Percentiles rank a stretch among this genome's conserved stretches.
phyloP scores from a whole-genome alignment of 2,797 vertebrate species.

The Lateolabrax maculatus region DNA sequence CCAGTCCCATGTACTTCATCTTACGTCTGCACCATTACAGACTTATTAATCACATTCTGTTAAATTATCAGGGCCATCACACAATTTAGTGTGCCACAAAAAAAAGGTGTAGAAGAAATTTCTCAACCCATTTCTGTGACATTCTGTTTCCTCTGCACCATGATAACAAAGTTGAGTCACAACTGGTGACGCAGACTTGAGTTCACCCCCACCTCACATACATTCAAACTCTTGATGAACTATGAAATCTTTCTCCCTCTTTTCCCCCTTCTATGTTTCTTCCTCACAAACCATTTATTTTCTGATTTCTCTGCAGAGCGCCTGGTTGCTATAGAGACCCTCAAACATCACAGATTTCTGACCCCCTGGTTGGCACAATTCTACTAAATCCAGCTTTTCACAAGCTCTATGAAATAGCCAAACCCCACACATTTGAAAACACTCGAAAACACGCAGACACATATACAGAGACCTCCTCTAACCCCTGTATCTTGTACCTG shows the following conservation, averaged over 20 bases:
- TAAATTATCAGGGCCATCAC: constrained; percentile 16
- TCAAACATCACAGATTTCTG: constrained; percentile 68
- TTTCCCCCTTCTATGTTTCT: background rate
- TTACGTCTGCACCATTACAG: constrained; percentile 1
- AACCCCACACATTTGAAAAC: constrained; percentile 29
- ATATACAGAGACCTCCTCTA: constrained; percentile 25
- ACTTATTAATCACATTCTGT: constrained; percentile 15
- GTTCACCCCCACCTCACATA: constrained; percentile 15
- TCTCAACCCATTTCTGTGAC: constrained; percentile 17
- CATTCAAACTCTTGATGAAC: constrained; percentile 64
- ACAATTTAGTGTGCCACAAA: constrained; percentile 7
- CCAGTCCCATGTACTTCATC: constrained; percentile 7
- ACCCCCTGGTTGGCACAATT: constrained; percentile 65
- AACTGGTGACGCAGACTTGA: constrained; percentile 45
- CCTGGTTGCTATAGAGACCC: constrained; percentile 62
- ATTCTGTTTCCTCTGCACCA: constrained; percentile 21
- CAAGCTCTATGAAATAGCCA: constrained; percentile 54
- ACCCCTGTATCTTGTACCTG: constrained; percentile 64
- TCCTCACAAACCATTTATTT: constrained; percentile 52
- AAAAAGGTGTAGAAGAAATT: constrained; percentile 7
- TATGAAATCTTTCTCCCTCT: constrained; percentile 39
- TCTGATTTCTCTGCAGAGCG: constrained; percentile 51
- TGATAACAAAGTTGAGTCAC: constrained; percentile 59
- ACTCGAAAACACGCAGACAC: constrained; percentile 35
- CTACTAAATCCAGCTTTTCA: constrained; percentile 69